Percentiles rank a stretch among this genome's conserved stretches.
These are phyloP conservation scores for Palythoa caribaeorum DNA, from an alignment of 92 coral and sea anemone species.

Conservation along the genomic window DNA sequence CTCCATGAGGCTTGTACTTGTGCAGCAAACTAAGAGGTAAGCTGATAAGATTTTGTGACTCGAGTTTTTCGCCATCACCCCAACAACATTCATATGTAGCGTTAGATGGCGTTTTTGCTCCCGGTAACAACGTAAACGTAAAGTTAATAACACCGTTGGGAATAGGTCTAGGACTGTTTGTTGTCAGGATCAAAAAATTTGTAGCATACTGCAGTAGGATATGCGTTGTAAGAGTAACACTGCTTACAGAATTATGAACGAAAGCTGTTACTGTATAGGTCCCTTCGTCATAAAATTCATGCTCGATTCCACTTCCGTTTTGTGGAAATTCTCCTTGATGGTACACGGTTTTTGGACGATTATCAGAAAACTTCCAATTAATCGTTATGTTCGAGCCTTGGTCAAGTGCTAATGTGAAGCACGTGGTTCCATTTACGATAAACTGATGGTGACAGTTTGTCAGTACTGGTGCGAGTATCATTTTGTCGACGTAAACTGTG, in stretches of 20 bases:
- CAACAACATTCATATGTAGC: constrained; percentile 64
- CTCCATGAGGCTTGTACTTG: constrained; percentile 63
- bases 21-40: constrained; percentile 58
- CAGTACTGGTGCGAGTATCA: constrained; percentile 59
- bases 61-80: constrained; percentile 68
- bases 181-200: constrained; percentile 50
- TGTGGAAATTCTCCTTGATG: constrained; percentile 71
- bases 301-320: constrained; percentile 57
- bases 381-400: constrained; percentile 90
- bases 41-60: constrained; percentile 30
- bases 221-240: constrained; percentile 30
- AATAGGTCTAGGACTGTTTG: constrained; percentile 79
- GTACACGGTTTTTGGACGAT: constrained; percentile 48
- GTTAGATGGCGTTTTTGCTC: constrained; percentile 74
- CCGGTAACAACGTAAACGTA: constrained; percentile 54
- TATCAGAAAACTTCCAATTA: constrained; percentile 68
- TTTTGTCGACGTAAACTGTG: constrained; percentile 73
- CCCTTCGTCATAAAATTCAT: constrained; percentile 52
- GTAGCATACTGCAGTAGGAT: constrained; percentile 73
- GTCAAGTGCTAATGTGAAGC: constrained; percentile 53
- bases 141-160: constrained; percentile 80
- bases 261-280: constrained; percentile 46
- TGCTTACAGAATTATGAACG: constrained; percentile 84
- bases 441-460: constrained; percentile 34
- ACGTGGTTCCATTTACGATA: constrained; percentile 61